A percentile compares a stretch with the other conserved stretches of the same genome.
phyloP scores from a whole-genome alignment of 2,113 vertebrate species.

The Ifrita kowaldi region DNA sequence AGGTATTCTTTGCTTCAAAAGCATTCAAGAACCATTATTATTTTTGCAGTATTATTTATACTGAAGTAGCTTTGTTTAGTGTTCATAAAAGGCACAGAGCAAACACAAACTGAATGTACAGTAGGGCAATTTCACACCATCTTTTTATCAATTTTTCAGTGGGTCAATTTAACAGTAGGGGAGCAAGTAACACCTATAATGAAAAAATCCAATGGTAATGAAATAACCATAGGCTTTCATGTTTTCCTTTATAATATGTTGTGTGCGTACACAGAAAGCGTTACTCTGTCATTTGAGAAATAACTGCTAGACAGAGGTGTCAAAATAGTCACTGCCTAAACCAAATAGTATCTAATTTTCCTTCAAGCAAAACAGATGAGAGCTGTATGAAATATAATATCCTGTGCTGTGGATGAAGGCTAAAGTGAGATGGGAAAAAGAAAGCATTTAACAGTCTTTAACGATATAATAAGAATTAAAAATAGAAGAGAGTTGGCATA shows the following conservation, averaged over 20 bases:
- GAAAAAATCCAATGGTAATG: neutral
- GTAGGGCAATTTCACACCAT: neutral
- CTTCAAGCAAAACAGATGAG: neutral
- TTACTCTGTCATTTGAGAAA: conserved; percentile 9
- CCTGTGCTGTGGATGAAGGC: neutral
- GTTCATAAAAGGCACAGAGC: neutral
- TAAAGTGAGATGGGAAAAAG: neutral
- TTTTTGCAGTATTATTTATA: neutral
- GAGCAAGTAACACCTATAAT: neutral
- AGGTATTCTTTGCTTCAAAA: neutral
- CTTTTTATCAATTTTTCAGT: conserved; percentile 18
- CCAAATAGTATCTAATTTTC: neutral
- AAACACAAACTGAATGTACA: neutral
- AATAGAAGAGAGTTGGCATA: neutral
- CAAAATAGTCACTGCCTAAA: neutral
- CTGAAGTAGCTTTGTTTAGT: neutral
- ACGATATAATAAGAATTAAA: neutral
- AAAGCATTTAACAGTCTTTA: neutral
- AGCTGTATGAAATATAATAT: neutral
- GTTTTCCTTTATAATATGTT: neutral
- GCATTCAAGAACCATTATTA: neutral
- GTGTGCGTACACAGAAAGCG: neutral
- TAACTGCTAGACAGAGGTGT: neutral
- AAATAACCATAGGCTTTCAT: conserved; percentile 8
- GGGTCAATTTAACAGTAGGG: conserved; percentile 17